Evolutionary conservation across 2,113 vertebrate species (phyloP), one percentile per base, ranked within the genome.

Genomic region (Oxygymnocypris stewartii): DNA sequence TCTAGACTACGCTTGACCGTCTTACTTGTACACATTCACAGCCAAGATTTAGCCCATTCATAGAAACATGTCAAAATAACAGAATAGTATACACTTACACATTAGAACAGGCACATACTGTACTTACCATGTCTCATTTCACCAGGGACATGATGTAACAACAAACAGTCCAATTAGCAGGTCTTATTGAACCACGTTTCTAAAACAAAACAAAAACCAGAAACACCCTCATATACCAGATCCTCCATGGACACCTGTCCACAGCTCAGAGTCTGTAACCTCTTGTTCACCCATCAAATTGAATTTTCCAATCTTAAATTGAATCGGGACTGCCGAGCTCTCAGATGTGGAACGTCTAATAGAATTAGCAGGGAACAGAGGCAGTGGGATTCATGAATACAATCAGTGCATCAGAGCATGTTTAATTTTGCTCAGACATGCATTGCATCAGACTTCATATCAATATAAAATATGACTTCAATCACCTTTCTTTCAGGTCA

Each of bases 281-380:
- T 88, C 44, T 74, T 85, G 69, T 42, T 69, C 75, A 40, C 76
- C 51, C 35, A 31, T 85, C 76, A 88, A 90, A 92, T 87, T 88
- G 37, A 91, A 92, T 92, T 89, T 69, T 88, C n/a, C 20, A 42
- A 80, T 80, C 82, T 88, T 84, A 88, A 92, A 92, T 90, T 89
- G 77, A 92, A 92, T 91, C 86, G 74, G 71, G 89, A 86, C 83
- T 23, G 40, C 87, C 86, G 87, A 65, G 14, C 54, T 77, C 86
- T 91, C 85, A 90, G 87, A 90, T 89, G 85, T 82, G 89, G 87
- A 88, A 86, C 54, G 37, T 81, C 75, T 90, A 92, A 88, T 40
- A 86, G 81, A 89, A 91, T 93, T 87, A 88, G 73, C 74, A 49
- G 85, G 84, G 87, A 35, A 81, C 31, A 23, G 57, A 28, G 18